Percentiles rank a stretch among this genome's conserved stretches.
phyloP scores from a whole-genome alignment of 2,797 vertebrate genomes.

The Pteronotus mesoamericanus region DNA sequence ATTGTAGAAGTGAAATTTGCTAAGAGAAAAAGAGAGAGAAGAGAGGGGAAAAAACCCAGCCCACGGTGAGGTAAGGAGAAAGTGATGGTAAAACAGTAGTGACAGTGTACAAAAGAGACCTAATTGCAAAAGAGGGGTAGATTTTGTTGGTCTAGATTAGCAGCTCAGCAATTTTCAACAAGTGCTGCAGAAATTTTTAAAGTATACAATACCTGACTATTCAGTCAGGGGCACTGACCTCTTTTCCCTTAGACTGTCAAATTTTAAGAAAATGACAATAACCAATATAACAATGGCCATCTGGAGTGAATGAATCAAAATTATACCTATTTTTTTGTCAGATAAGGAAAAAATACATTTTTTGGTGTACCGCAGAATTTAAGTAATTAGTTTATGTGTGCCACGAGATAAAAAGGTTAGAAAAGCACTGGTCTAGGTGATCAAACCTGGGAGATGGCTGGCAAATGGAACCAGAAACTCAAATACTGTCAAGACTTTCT shows the following conservation, averaged over 20 bases:
- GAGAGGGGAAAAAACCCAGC: background rate
- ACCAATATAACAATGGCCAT: background rate
- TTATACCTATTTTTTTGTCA: background rate
- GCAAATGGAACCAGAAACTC: background rate
- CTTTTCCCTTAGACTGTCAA: background rate
- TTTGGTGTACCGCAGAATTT: background rate
- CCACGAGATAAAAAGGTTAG: background rate
- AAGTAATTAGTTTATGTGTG: background rate
- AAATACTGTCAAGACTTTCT: constrained; percentile 19
- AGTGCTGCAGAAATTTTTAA: background rate
- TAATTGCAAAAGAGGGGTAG: background rate
- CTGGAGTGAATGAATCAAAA: background rate
- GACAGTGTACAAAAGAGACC: background rate
- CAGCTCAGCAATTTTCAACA: background rate
- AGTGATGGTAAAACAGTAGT: background rate
- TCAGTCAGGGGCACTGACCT: background rate
- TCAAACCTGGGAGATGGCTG: background rate
- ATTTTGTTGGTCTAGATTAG: background rate
- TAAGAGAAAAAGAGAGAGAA: background rate
- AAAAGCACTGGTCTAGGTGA: background rate
- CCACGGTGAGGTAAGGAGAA: background rate
- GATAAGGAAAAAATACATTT: background rate
- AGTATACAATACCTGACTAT: background rate
- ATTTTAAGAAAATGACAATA: background rate
- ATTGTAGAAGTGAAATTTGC: background rate